Evolutionary conservation across 2,888 invertebrate species (phyloP).

Genomic region (Tenthredo mesomela): DNA sequence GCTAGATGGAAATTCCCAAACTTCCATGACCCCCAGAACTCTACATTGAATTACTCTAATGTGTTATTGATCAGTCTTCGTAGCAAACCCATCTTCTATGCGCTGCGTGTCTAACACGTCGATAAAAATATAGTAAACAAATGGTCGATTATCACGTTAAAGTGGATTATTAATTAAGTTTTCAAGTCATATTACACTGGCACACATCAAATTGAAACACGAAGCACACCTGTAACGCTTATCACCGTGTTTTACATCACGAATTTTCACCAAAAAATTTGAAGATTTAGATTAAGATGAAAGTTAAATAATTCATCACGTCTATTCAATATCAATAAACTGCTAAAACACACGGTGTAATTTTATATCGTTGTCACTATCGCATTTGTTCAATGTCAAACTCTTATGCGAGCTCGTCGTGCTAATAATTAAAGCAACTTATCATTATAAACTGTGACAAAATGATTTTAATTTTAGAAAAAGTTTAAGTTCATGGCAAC

Average conservation of each 20-base stretch:
- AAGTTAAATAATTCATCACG: neutral
- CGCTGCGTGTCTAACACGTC: neutral
- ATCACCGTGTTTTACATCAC: neutral
- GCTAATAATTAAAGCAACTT: neutral
- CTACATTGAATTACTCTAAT: conserved; percentile 4
- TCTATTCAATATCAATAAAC: neutral
- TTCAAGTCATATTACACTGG: neutral
- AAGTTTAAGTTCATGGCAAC: neutral
- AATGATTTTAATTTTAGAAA: neutral
- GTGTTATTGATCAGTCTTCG: neutral
- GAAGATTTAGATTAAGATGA: neutral
- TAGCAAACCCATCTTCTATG: neutral
- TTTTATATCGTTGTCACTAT: neutral
- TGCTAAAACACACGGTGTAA: neutral
- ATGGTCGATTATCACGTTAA: neutral
- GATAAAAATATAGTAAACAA: neutral
- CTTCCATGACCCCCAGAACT: neutral
- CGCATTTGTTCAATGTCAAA: neutral
- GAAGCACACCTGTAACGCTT: neutral
- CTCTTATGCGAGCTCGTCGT: neutral
- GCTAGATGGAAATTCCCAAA: neutral
- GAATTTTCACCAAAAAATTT: neutral
- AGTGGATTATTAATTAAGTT: neutral
- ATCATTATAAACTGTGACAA: too few relatives aligned
- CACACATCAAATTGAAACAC: neutral